Conservation (phyloP, 2,888 invertebrate genomes). For the Fragum fragum region DNA sequence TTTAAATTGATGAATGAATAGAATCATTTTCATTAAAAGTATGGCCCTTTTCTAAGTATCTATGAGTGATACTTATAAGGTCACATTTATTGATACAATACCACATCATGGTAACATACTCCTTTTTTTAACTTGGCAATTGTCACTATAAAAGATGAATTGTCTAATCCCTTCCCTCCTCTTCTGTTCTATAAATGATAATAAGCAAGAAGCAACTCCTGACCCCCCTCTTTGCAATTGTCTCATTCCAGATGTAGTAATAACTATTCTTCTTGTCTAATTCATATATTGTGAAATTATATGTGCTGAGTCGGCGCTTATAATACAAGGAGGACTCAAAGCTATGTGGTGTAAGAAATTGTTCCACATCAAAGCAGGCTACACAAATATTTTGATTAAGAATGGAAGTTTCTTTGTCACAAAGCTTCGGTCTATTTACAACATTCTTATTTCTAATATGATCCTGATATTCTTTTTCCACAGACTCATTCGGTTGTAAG, state of each 20-base stretch:
- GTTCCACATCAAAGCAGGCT: constrained; percentile 40
- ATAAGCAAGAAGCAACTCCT: constrained; percentile 32
- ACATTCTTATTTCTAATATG: constrained; percentile 38
- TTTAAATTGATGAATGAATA: constrained; percentile 14
- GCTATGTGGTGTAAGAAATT: constrained; percentile 24
- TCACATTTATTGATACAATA: constrained; percentile 12
- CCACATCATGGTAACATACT: constrained; percentile 21
- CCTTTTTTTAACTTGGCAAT: constrained; percentile 3
- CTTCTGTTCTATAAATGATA: not conserved
- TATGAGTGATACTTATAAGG: not conserved
- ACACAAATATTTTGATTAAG: not conserved
- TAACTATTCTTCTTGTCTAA: constrained; percentile 5
- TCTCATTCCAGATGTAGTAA: constrained; percentile 32
- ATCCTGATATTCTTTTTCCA: not conserved
- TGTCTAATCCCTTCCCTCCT: constrained; percentile 13
- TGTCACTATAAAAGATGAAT: constrained; percentile 31
- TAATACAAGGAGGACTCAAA: constrained; percentile 37
- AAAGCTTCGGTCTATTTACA: constrained; percentile 14
- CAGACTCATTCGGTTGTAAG: not conserved
- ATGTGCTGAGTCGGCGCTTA: constrained; percentile 31
- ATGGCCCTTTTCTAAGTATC: constrained; percentile 30
- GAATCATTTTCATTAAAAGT: constrained; percentile 20
- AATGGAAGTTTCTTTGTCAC: constrained; percentile 23
- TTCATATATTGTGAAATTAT: constrained; percentile 36
- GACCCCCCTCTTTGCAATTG: constrained; percentile 24